Evolutionary conservation across 35 echinoderm and acorn worm genomes (phyloP), one percentile per base, ranked within the genome.

Genomic region (Hemicentrotus pulcherrimus): DNA sequence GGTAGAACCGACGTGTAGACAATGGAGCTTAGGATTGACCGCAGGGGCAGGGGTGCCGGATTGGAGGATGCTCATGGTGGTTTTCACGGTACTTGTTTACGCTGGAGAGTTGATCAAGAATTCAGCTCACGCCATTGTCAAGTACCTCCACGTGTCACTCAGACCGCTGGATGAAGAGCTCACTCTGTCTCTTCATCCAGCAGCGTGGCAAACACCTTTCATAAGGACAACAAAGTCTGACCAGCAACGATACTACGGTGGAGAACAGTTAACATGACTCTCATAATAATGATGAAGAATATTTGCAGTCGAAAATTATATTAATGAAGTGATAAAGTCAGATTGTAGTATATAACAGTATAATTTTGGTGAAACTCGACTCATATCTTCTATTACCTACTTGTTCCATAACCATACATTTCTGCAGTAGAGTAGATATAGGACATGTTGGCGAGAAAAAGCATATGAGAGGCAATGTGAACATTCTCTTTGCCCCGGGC

Each of bases 71-170:
- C 65, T 78, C 19, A 78, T 78, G 65, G 65, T 28, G 65, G 22
- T 78, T 78, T 78, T 78, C 65, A 78, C 65, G 65, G 65, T 78
- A 78, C 65, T 78, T 78, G 65, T 78, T 78, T 78, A 78, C 65
- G 65, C 19, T 59, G 52, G 16, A n/a, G 65, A 78, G 65, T 22
- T n/a, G 65, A 78, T 78, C 19, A 78, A 78, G 65, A 78, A 78
- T 78, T 78, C 65, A 28, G 2, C 65, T 78, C 65, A 78, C 65
- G 65, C 65, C 65, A 78, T 28, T 78, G 65, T 78, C 65, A 78
- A 78, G 65, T 28, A n/a, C 28, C 65, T 28, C 24, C 65, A 28
- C 65, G 19, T 22, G 65, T 78, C 65, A 78, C 65, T 78, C 65
- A 78, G 24, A 1, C 28, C 19, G 24, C 19, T 78, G 22, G 19